These are phyloP conservation scores for Anneissia japonica DNA, from an alignment of 35 echinoderm and acorn worm species.

Conservation along the genomic window DNA sequence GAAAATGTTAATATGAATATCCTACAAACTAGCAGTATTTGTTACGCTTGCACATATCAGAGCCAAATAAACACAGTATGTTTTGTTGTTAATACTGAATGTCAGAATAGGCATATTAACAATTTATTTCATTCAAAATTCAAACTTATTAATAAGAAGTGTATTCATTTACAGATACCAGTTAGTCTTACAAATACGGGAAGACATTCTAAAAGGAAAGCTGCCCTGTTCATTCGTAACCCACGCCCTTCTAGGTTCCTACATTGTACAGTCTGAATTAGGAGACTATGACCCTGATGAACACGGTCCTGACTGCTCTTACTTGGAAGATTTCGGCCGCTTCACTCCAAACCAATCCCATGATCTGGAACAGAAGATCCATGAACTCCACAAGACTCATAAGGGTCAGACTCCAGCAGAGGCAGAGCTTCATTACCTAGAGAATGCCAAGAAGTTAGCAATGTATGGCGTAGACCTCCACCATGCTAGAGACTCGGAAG, in stretches of 20 bases:
- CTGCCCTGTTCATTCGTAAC: slow-evolving; percentile 92
- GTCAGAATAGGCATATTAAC: no score
- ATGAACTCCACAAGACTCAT: slow-evolving; percentile 96
- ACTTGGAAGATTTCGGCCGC: slow-evolving; percentile 71
- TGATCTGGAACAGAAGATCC: slow-evolving; percentile 75
- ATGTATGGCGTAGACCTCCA: slow-evolving; percentile 99
- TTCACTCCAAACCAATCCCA: slow-evolving; percentile 69
- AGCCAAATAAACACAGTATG: no score
- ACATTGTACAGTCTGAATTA: slow-evolving; percentile 84
- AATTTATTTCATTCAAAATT: no score
- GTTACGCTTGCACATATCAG: no score
- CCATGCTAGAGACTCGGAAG: slow-evolving; percentile 98
- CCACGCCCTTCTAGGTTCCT: slow-evolving; percentile 88
- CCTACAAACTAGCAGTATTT: no score
- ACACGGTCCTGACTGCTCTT: slow-evolving; percentile 66
- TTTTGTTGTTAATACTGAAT: no score
- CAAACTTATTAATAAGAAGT: no score
- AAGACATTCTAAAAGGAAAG: slow-evolving; percentile 91
- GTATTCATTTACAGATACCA: slow-evolving; percentile 62
- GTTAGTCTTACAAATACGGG: slow-evolving; percentile 81
- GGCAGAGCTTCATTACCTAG: slow-evolving; percentile 93
- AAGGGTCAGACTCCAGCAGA: slow-evolving; percentile 99
- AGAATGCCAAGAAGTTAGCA: slow-evolving; percentile 98
- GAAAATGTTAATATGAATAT: no score
- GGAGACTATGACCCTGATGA: slow-evolving; percentile 90